Evolutionary conservation across 2,888 invertebrate genomes (phyloP).

Genomic region (Vesta saturnalis): DNA sequence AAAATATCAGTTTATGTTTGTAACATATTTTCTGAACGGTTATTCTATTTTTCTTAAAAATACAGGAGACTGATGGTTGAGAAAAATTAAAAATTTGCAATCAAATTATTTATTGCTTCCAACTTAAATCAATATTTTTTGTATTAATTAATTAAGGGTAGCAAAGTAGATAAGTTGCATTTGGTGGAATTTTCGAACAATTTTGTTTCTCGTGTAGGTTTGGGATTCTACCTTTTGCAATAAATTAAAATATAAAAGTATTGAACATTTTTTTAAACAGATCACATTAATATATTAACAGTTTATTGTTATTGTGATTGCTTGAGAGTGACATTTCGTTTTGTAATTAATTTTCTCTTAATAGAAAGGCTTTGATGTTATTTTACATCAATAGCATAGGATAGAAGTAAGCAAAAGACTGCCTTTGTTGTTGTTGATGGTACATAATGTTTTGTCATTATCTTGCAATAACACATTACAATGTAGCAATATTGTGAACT

Average conservation of each 20-base stretch:
- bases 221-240: no score
- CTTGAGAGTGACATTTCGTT: conserved; percentile 19
- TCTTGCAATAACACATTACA: conserved; percentile 19
- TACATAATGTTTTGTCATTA: conserved; percentile 14
- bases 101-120: conserved; percentile 21
- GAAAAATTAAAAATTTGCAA: conserved; percentile 22
- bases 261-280: no score
- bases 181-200: not conserved
- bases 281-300: conserved; percentile 13
- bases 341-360: not conserved
- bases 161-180: not conserved
- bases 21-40: conserved; percentile 34
- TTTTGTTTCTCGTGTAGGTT: no score
- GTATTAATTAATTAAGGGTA: conserved; percentile 11
- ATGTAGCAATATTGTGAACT: conserved; percentile 14
- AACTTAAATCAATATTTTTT: conserved; percentile 1
- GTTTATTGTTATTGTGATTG: conserved; percentile 14
- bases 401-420: conserved; percentile 17
- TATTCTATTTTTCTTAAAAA: conserved; percentile 21
- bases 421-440: not conserved
- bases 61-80: conserved; percentile 18
- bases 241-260: no score
- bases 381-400: not conserved
- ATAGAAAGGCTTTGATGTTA: not conserved
- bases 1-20: conserved; percentile 38